Conservation (phyloP, 2,113 vertebrate species). For the Lagenorhynchus albirostris region DNA sequence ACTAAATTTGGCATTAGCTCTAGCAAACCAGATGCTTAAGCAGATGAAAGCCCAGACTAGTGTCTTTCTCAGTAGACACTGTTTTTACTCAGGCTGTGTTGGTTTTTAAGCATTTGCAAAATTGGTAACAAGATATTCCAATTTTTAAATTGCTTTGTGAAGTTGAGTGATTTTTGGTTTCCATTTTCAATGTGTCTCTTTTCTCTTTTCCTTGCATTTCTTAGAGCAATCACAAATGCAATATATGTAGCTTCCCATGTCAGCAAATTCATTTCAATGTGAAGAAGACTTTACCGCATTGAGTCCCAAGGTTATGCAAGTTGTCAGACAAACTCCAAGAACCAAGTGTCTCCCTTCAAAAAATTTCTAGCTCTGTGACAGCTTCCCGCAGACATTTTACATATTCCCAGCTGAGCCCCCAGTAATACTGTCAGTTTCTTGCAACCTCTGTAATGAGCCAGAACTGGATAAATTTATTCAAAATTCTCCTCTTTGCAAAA, state of each 20-base stretch:
- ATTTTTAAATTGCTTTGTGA: not conserved
- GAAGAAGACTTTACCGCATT: not conserved
- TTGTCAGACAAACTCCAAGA: not conserved
- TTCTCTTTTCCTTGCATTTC: not conserved
- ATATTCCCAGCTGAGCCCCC: not conserved
- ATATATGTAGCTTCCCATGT: not conserved
- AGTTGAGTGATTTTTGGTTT: slow-evolving; percentile 17
- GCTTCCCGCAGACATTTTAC: not conserved
- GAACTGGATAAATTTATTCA: not conserved
- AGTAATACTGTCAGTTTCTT: not conserved
- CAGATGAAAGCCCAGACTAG: slow-evolving; percentile 46
- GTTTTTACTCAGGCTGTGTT: slow-evolving; percentile 58
- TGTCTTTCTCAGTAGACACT: slow-evolving; percentile 59
- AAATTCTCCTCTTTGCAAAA: not conserved
- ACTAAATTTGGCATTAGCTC: slow-evolving; percentile 68
- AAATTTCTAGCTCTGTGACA: not conserved
- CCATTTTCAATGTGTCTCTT: not conserved
- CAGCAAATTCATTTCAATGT: not conserved
- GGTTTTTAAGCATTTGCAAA: slow-evolving; percentile 65
- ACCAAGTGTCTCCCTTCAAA: not conserved
- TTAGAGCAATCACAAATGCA: not conserved
- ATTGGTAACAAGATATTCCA: not conserved
- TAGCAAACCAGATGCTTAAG: slow-evolving; percentile 69
- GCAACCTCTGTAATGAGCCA: not conserved
- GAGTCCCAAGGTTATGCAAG: not conserved